These are phyloP conservation scores for Climacteris rufus DNA, from an alignment of 2,113 vertebrate species.

Conservation along the genomic window DNA sequence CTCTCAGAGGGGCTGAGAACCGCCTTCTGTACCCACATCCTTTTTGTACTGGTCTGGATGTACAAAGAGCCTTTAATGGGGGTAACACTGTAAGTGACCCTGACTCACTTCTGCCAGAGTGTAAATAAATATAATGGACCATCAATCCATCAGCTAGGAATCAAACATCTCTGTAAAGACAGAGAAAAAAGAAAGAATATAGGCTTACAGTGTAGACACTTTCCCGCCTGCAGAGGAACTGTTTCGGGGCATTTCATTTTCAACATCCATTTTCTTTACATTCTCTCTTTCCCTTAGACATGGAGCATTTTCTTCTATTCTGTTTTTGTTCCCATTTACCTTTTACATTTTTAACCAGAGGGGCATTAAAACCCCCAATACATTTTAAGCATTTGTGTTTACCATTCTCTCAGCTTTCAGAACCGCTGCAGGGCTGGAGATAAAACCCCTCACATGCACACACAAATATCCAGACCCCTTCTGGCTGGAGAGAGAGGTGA, in stretches of 20 bases:
- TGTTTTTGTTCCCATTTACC: background rate
- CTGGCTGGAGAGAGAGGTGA: background rate
- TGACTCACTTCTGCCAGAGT: background rate
- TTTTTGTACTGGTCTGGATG: background rate
- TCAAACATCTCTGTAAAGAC: background rate
- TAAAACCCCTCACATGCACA: background rate
- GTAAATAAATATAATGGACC: background rate
- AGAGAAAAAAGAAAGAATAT: background rate
- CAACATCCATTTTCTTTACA: background rate
- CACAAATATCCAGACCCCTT: background rate
- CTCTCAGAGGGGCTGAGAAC: background rate
- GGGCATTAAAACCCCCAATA: background rate
- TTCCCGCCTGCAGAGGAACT: background rate
- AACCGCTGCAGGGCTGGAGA: constrained; percentile 20
- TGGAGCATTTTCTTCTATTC: background rate
- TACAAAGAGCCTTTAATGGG: background rate
- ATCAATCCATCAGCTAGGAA: background rate
- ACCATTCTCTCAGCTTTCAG: background rate
- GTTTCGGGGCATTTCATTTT: background rate
- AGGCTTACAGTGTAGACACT: background rate
- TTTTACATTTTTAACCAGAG: background rate
- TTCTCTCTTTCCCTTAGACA: background rate
- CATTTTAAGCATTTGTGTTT: constrained; percentile 23
- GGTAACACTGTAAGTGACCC: background rate
- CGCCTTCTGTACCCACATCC: background rate